These are phyloP conservation scores for Yponomeuta cagnagella DNA, from an alignment of 2,888 invertebrate species.

Conservation along the genomic window DNA sequence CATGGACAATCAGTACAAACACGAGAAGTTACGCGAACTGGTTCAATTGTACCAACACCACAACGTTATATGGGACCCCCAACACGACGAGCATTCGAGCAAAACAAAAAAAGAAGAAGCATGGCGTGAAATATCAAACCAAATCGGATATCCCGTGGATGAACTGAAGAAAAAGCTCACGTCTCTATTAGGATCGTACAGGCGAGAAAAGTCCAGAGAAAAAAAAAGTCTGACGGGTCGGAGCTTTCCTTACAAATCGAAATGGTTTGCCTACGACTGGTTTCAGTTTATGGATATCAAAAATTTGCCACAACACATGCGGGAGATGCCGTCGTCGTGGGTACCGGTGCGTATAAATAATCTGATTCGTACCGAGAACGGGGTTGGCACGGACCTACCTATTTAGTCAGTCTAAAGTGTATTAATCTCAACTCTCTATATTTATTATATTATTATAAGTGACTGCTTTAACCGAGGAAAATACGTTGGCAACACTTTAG, in stretches of 20 bases:
- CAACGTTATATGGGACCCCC: conserved; percentile 24
- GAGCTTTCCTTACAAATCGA: not conserved
- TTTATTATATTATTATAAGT: too few species aligned
- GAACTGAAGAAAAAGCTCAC: not conserved
- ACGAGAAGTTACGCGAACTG: not conserved
- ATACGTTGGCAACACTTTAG: too few species aligned
- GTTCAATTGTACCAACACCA: conserved; percentile 24
- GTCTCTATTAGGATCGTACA: not conserved
- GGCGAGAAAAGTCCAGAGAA: not conserved
- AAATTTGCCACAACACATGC: too few species aligned
- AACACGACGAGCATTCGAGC: conserved; percentile 23
- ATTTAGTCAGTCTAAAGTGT: too few species aligned
- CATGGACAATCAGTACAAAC: not conserved
- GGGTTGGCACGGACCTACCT: too few species aligned
- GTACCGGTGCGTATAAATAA: too few species aligned
- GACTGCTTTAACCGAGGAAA: too few species aligned
- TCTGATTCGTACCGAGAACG: too few species aligned
- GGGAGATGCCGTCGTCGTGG: too few species aligned
- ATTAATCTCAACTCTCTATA: too few species aligned
- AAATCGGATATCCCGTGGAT: too few species aligned
- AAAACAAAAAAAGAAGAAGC: conserved; percentile 27
- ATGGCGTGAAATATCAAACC: conserved; percentile 15
- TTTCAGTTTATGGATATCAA: not conserved
- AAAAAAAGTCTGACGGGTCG: not conserved
- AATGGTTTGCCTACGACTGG: not conserved